Evolutionary conservation across 2,113 vertebrate genomes (phyloP).

Genomic region (Pangasianodon hypophthalmus): DNA sequence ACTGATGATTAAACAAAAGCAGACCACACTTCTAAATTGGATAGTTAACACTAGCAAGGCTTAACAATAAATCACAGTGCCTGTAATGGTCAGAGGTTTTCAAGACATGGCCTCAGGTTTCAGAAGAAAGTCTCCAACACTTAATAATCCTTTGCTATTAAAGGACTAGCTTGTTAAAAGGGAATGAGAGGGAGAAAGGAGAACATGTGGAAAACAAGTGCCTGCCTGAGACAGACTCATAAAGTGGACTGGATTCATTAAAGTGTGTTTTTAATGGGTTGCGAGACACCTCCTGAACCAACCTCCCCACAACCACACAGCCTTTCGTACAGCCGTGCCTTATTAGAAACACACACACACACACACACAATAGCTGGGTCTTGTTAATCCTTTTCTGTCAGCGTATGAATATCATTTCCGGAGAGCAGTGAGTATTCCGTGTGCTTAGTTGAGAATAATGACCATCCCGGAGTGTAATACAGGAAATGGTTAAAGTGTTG

Average conservation of each 20-base stretch:
- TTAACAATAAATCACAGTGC: slow-evolving; percentile 39
- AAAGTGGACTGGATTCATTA: slow-evolving; percentile 51
- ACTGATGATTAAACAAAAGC: slow-evolving; percentile 9
- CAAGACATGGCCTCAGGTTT: slow-evolving; percentile 37
- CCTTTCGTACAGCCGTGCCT: neutral
- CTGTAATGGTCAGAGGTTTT: slow-evolving; percentile 39
- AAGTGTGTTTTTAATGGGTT: slow-evolving; percentile 42
- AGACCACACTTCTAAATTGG: neutral
- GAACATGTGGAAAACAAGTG: slow-evolving; percentile 49
- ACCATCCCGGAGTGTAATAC: slow-evolving; percentile 47
- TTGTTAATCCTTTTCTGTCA: slow-evolving; percentile 13
- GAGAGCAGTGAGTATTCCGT: slow-evolving; percentile 8
- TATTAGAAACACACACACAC: slow-evolving; percentile 1
- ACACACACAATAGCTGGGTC: neutral
- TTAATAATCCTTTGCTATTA: slow-evolving; percentile 49
- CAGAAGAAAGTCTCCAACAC: slow-evolving; percentile 34
- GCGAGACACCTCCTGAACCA: slow-evolving; percentile 48
- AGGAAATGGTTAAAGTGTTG: slow-evolving; percentile 62
- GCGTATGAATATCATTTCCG: slow-evolving; percentile 44
- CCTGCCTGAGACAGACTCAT: slow-evolving; percentile 45
- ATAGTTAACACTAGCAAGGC: slow-evolving; percentile 31
- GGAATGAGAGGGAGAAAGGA: neutral
- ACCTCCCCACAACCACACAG: slow-evolving; percentile 12
- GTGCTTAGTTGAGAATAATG: slow-evolving; percentile 39
- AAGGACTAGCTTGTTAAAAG: slow-evolving; percentile 49